Percentiles rank a stretch among this genome's conserved stretches.
Conservation (phyloP, 2,888 invertebrate genomes). For the Trisateles emortualis region DNA sequence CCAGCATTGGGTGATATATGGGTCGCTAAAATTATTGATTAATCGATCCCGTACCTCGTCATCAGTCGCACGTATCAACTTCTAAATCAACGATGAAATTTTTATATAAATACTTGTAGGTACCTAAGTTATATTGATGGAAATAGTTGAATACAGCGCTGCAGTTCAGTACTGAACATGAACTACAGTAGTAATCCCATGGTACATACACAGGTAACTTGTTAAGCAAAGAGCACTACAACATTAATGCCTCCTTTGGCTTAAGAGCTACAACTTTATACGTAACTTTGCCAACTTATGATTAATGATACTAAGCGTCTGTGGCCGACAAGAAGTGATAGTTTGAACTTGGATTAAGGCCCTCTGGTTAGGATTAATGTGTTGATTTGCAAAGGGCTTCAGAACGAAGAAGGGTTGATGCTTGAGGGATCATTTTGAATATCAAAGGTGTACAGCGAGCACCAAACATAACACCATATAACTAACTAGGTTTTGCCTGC, state of each 20-base stretch:
- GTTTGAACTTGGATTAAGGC: conserved; percentile 25
- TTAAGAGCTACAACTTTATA: conserved; percentile 64
- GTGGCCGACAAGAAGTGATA: conserved; percentile 45
- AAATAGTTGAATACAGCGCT: background rate
- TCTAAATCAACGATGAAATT: no score
- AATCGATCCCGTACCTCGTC: no score
- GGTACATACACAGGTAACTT: conserved; percentile 55
- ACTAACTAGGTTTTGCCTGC: no score
- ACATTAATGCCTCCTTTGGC: conserved; percentile 67
- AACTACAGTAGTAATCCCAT: conserved; percentile 8
- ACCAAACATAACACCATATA: no score
- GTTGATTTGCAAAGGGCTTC: conserved; percentile 4
- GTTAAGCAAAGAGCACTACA: conserved; percentile 63
- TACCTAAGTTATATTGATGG: no score
- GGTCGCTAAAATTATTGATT: no score
- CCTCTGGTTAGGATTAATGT: conserved; percentile 24
- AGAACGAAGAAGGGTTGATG: background rate
- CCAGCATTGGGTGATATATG: no score
- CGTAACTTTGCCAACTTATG: conserved; percentile 65
- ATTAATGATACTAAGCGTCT: conserved; percentile 62
- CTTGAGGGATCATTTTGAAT: background rate
- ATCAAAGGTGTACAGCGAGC: background rate
- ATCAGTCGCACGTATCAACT: no score
- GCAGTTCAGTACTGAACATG: background rate
- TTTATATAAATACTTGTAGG: no score